Conservation (phyloP, 2,113 vertebrate species). For the Lophius piscatorius region DNA sequence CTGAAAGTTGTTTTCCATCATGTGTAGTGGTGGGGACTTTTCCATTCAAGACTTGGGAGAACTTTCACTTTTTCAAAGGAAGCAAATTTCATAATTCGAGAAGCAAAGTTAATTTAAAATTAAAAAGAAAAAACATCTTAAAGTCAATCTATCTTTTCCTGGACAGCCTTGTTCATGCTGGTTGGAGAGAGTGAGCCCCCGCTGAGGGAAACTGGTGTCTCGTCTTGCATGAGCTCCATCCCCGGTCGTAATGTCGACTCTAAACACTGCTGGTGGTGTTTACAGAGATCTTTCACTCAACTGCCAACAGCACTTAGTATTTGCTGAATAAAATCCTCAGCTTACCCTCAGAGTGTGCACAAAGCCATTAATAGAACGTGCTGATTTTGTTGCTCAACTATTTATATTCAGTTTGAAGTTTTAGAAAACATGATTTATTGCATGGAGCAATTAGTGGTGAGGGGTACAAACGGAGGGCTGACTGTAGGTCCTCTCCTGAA, state of each 20-base stretch:
- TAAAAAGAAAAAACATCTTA: too few relatives aligned
- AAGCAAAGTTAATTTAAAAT: too few relatives aligned
- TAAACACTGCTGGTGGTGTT: constrained; percentile 49
- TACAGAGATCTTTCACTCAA: constrained; percentile 61
- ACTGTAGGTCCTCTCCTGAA: constrained; percentile 46
- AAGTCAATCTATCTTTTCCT: too few relatives aligned
- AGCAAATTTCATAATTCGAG: too few relatives aligned
- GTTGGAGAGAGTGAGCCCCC: constrained; percentile 24
- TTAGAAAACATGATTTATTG: constrained; percentile 69
- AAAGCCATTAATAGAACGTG: constrained; percentile 58
- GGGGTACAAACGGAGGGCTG: constrained; percentile 43
- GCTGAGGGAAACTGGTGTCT: constrained; percentile 43
- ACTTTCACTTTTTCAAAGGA: background rate
- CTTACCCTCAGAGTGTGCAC: constrained; percentile 38
- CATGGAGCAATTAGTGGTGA: constrained; percentile 66
- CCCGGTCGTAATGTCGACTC: constrained; percentile 43
- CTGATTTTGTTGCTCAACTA: constrained; percentile 68
- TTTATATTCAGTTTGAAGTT: constrained; percentile 69
- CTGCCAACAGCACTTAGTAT: constrained; percentile 62
- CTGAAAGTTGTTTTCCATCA: constrained; percentile 6
- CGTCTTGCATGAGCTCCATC: constrained; percentile 35
- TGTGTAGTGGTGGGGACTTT: background rate
- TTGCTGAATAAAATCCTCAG: constrained; percentile 57
- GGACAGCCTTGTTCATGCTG: too few relatives aligned
- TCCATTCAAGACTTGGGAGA: constrained; percentile 23